Evolutionary conservation across 2,888 invertebrate species (phyloP).

Genomic region (Pseudococcus viburni): DNA sequence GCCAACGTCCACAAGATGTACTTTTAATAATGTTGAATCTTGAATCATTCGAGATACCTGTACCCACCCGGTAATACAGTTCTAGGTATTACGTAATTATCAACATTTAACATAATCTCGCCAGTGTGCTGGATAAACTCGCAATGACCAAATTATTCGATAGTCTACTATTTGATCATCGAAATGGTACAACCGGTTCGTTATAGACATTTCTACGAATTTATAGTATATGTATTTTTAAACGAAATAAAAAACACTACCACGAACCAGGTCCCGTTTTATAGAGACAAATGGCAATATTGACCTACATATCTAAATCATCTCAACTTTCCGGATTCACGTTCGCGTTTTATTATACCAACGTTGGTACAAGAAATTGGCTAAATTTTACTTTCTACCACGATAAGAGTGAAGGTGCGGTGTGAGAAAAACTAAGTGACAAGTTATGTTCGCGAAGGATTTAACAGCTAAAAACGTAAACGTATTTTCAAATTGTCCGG

Average conservation of each 20-base stretch:
- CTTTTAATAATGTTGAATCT: neutral
- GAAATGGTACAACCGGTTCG: constrained; percentile 21
- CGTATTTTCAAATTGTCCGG: neutral
- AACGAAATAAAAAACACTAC: neutral
- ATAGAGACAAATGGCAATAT: constrained; percentile 34
- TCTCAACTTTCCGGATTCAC: constrained; percentile 23
- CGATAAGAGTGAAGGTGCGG: neutral
- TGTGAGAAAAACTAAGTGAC: constrained; percentile 3
- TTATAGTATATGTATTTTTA: neutral
- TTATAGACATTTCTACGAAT: constrained; percentile 9
- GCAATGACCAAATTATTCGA: constrained; percentile 70
- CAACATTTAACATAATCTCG: constrained; percentile 42
- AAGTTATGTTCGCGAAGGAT: neutral
- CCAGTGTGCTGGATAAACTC: constrained; percentile 68
- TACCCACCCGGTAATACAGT: constrained; percentile 23
- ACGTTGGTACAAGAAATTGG: too few relatives aligned
- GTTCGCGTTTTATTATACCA: neutral
- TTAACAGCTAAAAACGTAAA: neutral
- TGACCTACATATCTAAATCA: constrained; percentile 35
- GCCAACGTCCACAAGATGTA: too few relatives aligned
- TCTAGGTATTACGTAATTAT: constrained; percentile 17
- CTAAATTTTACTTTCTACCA: neutral
- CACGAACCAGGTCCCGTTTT: neutral
- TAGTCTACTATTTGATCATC: constrained; percentile 67
- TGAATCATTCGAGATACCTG: neutral